Percentiles rank a stretch among this genome's conserved stretches.
Evolutionary conservation across 2,113 vertebrate genomes (phyloP).

Genomic region (Atractosteus spatula): DNA sequence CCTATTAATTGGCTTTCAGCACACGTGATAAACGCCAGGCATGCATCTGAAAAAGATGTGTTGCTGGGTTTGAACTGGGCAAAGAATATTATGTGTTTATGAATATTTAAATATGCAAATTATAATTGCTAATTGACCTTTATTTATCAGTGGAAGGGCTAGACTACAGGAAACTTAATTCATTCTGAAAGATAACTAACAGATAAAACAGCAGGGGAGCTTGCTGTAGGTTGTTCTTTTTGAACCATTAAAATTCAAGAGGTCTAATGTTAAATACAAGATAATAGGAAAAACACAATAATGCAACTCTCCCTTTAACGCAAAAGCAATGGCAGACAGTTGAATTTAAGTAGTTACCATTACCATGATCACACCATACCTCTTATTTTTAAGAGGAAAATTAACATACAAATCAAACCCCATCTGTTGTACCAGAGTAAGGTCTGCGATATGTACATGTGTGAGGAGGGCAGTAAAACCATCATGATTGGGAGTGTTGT

Average conservation of each 20-base stretch:
- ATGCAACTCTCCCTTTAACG: conserved; percentile 15
- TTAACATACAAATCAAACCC: background rate
- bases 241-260: conserved; percentile 50
- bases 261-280: conserved; percentile 59
- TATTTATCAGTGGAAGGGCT: conserved; percentile 25
- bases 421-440: too few relatives aligned
- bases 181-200: conserved; percentile 6
- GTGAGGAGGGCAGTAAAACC: too few relatives aligned
- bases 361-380: background rate
- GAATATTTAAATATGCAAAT: conserved; percentile 77
- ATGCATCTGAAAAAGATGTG: too few relatives aligned
- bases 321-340: background rate
- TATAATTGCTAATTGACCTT: conserved; percentile 77
- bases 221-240: conserved; percentile 18
- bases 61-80: background rate
- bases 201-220: conserved; percentile 19
- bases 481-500: too few relatives aligned
- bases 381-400: background rate
- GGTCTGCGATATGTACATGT: too few relatives aligned
- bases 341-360: background rate
- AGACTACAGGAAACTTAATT: conserved; percentile 3
- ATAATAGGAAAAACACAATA: conserved; percentile 45
- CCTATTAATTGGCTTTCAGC: too few relatives aligned
- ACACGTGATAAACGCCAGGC: too few relatives aligned
- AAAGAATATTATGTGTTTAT: background rate